These are phyloP conservation scores for Sphaerophoria taeniata DNA, from an alignment of 2,888 invertebrate genomes.

Conservation along the genomic window DNA sequence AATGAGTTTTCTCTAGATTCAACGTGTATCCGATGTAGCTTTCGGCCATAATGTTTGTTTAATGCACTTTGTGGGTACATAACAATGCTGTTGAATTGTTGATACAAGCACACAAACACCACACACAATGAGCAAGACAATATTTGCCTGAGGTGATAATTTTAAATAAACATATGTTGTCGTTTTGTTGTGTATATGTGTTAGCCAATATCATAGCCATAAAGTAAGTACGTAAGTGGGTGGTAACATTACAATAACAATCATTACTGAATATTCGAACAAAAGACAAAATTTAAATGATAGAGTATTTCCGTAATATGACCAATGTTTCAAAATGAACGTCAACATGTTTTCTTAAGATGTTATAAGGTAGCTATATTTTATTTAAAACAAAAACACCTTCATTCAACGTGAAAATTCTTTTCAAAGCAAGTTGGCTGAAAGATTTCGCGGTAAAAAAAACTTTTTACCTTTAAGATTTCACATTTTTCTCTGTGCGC, in stretches of 20 bases:
- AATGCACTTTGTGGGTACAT: slow-evolving; percentile 51
- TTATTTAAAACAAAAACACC: no score
- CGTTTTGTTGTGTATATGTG: neutral
- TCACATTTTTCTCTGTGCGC: slow-evolving; percentile 13
- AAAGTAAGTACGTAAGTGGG: no score
- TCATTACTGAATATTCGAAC: no score
- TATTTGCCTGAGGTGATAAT: slow-evolving; percentile 50
- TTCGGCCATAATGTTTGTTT: slow-evolving; percentile 49
- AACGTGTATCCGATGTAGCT: neutral
- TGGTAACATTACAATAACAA: no score
- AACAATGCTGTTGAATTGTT: no score
- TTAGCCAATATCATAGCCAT: no score
- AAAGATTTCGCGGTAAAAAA: neutral
- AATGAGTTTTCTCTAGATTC: slow-evolving; percentile 55
- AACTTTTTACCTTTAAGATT: slow-evolving; percentile 34
- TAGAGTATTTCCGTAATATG: no score
- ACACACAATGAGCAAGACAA: slow-evolving; percentile 27
- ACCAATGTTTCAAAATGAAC: no score
- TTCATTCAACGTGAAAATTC: neutral
- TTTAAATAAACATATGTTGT: slow-evolving; percentile 45
- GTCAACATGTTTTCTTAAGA: neutral
- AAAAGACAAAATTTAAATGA: no score
- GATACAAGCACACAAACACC: neutral
- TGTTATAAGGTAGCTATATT: no score
- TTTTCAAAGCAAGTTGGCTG: neutral